Base-by-base conservation (phyloP, 1,140 invertebrate genomes). In the Drosophila ambigua region DNA sequence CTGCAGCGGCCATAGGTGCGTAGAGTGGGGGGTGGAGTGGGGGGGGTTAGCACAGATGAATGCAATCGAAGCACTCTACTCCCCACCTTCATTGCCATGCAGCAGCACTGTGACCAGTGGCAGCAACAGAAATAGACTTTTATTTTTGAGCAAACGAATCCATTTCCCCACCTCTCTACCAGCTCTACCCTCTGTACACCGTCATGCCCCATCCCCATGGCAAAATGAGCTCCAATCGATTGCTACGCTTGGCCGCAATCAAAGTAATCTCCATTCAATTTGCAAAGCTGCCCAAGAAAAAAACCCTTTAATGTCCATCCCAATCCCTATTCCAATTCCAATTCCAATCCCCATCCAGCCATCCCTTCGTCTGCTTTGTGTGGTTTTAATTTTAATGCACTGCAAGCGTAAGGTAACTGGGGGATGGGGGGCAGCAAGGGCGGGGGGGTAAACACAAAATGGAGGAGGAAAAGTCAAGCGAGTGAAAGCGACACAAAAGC, bases 401-500 rank as follows among this genome's bases (percentile, higher is more conserved):
- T 28, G 66, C 65, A 57, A 5, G 5, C 6, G 6, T 35, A n/a
- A 55, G 23, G 9, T 45, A 16, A 16, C 2, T 3, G 2, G 28
- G 28, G 41, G n/a, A 24, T 13, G 53, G 23, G 53, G 23, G 8
- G 11, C 26, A 11, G 9, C 15, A 5, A n/a, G 46, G 57, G 20
- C 2, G 11, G 43, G 43, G 43, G 57, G 26, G 60, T 66, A 79
- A 75, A 73, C 71, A 68, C 65, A 65, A 79, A 79, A 75, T 64
- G 65, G 45, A 72, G 72, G 62, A 60, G 44, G 61, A 52, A 74
- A 63, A 79, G 77, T 83, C 76, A 83, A 71, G 78, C 62, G 81
- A 84, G 60, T 77, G 73, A 73, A 84, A 77, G 77, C 77, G 55
- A 74, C 58, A 35, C 78, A 54, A 83, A 79, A 85, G 77, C 68